A percentile compares a stretch with the other conserved stretches of the same genome.
phyloP scores from a whole-genome alignment of 2,888 invertebrate species.

The Machimus atricapillus region DNA sequence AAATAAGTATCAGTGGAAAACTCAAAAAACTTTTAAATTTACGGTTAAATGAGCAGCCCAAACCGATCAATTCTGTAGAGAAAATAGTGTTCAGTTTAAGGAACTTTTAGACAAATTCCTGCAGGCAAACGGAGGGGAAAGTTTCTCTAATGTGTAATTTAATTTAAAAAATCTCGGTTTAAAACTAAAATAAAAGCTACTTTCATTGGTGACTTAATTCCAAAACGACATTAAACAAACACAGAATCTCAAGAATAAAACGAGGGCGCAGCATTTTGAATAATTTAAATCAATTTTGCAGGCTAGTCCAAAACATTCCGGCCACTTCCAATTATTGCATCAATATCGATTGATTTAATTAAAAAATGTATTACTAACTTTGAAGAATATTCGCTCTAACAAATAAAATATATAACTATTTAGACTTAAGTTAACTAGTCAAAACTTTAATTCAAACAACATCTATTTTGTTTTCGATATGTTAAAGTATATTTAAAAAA shows the following conservation, averaged over 20 bases:
- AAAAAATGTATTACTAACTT: background rate
- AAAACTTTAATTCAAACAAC: no score
- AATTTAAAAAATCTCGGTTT: background rate
- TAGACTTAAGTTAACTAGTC: background rate
- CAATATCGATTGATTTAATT: background rate
- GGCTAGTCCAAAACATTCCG: background rate
- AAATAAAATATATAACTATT: background rate
- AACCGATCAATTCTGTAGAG: background rate
- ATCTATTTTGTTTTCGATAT: background rate
- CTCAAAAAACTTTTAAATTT: background rate
- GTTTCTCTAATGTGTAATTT: background rate
- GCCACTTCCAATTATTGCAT: background rate
- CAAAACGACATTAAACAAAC: background rate
- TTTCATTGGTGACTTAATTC: background rate
- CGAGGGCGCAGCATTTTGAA: background rate
- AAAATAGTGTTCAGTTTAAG: constrained; percentile 20
- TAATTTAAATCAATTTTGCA: background rate
- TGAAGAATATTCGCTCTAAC: background rate
- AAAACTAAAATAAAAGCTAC: background rate
- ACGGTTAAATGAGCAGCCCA: constrained; percentile 17
- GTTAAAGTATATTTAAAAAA: background rate
- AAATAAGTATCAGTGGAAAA: background rate
- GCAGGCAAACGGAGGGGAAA: background rate
- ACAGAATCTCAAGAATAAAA: background rate
- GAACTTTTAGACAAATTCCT: background rate